Conservation (phyloP, 1,140 invertebrate genomes). For the Drosophila sproati region DNA sequence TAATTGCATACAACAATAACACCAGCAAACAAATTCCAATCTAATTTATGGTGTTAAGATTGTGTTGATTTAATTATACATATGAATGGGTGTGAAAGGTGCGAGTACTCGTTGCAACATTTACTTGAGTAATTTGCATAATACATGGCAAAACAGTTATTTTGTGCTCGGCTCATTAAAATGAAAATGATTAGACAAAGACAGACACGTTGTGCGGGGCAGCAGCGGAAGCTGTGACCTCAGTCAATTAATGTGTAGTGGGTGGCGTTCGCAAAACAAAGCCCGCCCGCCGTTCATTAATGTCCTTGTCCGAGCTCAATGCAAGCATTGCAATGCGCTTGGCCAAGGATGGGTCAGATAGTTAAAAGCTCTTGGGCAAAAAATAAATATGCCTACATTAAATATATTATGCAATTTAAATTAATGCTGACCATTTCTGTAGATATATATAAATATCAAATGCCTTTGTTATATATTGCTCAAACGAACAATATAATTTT, state of each 20-base stretch:
- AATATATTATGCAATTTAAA: background rate
- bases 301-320: constrained; percentile 1
- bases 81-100: constrained; percentile 15
- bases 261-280: constrained; percentile 18
- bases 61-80: constrained; percentile 27
- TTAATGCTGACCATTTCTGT: too few relatives aligned
- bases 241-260: constrained; percentile 18
- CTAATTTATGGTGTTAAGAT: constrained; percentile 62
- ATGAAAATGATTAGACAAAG: constrained; percentile 53
- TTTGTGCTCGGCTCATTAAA: constrained; percentile 41
- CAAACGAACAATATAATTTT: too few relatives aligned
- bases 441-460: too few relatives aligned
- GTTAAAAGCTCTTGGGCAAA: background rate
- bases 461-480: too few relatives aligned
- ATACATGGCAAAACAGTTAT: background rate
- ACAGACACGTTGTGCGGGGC: constrained; percentile 21
- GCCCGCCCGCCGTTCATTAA: constrained; percentile 12
- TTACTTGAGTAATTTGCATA: constrained; percentile 46
- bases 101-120: constrained; percentile 11
- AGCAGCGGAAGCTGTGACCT: constrained; percentile 35
- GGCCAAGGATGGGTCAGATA: background rate
- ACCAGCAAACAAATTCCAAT: constrained; percentile 14
- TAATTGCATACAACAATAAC: constrained; percentile 44
- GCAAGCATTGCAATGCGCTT: background rate
- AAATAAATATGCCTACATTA: background rate